phyloP scores from a whole-genome alignment of 2,797 vertebrate species.

The Jordanella pulchra region DNA sequence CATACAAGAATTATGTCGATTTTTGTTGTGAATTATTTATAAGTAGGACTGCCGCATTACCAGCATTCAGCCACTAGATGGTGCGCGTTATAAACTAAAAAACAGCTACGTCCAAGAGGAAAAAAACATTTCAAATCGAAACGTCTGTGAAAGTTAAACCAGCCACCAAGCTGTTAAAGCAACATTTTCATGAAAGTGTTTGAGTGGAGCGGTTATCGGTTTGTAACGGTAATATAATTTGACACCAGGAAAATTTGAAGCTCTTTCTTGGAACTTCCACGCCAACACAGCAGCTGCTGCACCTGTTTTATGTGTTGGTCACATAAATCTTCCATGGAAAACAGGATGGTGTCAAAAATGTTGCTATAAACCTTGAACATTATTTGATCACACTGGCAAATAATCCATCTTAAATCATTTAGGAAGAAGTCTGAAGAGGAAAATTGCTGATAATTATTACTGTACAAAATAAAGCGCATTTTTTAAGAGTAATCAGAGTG shows the following conservation, averaged over 20 bases:
- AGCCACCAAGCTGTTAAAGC: slow-evolving; percentile 34
- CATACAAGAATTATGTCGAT: not conserved
- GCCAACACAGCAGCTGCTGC: slow-evolving; percentile 33
- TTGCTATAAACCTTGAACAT: not conserved
- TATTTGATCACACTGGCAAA: not conserved
- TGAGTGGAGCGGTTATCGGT: not conserved
- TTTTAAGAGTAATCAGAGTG: not conserved
- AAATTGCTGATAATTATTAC: not conserved
- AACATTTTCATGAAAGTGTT: slow-evolving; percentile 1
- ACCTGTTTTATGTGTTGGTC: slow-evolving; percentile 15
- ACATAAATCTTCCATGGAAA: slow-evolving; percentile 3
- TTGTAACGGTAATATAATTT: slow-evolving; percentile 19
- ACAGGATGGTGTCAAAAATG: not conserved
- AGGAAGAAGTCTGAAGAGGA: not conserved
- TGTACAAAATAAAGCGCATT: not conserved
- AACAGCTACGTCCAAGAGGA: not conserved
- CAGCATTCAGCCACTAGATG: slow-evolving; percentile 53
- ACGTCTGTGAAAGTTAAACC: slow-evolving; percentile 19
- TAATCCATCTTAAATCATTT: not conserved
- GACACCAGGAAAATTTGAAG: slow-evolving; percentile 21
- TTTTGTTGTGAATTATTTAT: not conserved
- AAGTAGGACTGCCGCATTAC: slow-evolving; percentile 6
- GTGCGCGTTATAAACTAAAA: slow-evolving; percentile 16
- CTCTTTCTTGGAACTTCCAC: slow-evolving; percentile 47
- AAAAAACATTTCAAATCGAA: not conserved